Evolutionary conservation across 2,888 invertebrate species (phyloP), one percentile per base, ranked within the genome.

Genomic region (Anodontia alba): DNA sequence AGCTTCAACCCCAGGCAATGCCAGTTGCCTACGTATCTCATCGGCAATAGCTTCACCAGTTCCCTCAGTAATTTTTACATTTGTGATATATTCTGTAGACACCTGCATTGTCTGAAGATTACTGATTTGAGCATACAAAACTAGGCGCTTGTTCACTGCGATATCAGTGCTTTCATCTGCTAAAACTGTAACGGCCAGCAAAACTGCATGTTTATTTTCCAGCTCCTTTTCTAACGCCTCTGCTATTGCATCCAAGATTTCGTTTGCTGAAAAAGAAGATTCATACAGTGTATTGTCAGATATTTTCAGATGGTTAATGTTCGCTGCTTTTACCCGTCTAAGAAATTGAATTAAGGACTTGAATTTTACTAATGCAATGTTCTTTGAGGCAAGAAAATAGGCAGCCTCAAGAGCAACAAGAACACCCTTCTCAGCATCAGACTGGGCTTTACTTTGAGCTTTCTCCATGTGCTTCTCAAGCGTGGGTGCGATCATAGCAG

Each of bases 111-210:
- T 49, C 20, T 49, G 26, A 17, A 51, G 71, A 49, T 71, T 23
- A 23, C 23, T 72, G 1, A 81, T 46, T 72, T 79, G 78, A 12
- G 76, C 71, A 51, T 76, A n/a, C n/a, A n/a, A n/a, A n/a, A n/a
- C n/a, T n/a, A n/a, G n/a, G n/a, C n/a, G n/a, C n/a, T n/a, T n/a
- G n/a, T n/a, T n/a, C n/a, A n/a, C n/a, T n/a, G n/a, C n/a, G n/a
- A n/a, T n/a, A n/a, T n/a, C n/a, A n/a, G n/a, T n/a, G n/a, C n/a
- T n/a, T n/a, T n/a, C n/a, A n/a, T n/a, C n/a, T n/a, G n/a, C n/a
- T n/a, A n/a, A 15, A 10, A 74, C 73, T n/a, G 76, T 84, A 0
- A 81, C 71, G 31, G 71, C 36, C 3, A 49, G 67, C 10, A 73
- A 80, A 17, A n/a, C 17, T 31, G 20, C 15, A 0, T 78, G 29